phyloP scores from a whole-genome alignment of 1,140 invertebrate species.

The Oppia nitens region DNA sequence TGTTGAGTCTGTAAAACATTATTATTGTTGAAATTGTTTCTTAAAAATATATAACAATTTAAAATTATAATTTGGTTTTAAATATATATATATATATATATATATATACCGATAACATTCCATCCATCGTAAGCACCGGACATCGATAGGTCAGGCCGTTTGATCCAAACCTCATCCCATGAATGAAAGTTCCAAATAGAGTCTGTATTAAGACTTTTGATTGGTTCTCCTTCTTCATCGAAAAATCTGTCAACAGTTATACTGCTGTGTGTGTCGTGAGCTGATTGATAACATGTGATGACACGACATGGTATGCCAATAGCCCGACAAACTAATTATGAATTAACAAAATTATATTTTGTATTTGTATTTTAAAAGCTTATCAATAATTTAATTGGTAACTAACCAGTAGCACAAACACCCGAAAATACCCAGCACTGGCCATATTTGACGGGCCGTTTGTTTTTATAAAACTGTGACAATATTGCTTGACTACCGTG shows the following conservation, averaged over 20 bases:
- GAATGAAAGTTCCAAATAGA: slow-evolving; percentile 62
- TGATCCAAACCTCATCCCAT: slow-evolving; percentile 91
- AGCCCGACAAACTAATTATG: slow-evolving; percentile 41
- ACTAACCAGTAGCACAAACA: slow-evolving; percentile 43
- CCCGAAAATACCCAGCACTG: slow-evolving; percentile 64
- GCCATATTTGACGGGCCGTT: slow-evolving; percentile 45
- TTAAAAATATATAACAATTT: background rate
- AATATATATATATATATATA: background rate
- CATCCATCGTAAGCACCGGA: slow-evolving; percentile 48
- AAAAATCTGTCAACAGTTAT: slow-evolving; percentile 55
- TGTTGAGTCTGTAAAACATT: slow-evolving; percentile 60
- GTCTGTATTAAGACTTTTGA: slow-evolving; percentile 20
- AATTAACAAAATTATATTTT: background rate
- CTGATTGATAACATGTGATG: slow-evolving; percentile 53
- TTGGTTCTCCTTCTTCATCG: slow-evolving; percentile 37
- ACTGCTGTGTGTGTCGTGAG: slow-evolving; percentile 53
- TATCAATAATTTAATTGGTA: background rate
- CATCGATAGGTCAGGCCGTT: slow-evolving; percentile 53
- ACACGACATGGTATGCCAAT: slow-evolving; percentile 49
- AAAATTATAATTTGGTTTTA: background rate
- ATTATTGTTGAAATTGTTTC: no score
- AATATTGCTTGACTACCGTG: slow-evolving; percentile 45
- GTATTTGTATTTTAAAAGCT: no score
- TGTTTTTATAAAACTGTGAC: slow-evolving; percentile 39
- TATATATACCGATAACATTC: slow-evolving; percentile 55